Evolutionary conservation across 1,140 invertebrate species (phyloP), one percentile per base, ranked within the genome.

Genomic region (Carposina sasakii): DNA sequence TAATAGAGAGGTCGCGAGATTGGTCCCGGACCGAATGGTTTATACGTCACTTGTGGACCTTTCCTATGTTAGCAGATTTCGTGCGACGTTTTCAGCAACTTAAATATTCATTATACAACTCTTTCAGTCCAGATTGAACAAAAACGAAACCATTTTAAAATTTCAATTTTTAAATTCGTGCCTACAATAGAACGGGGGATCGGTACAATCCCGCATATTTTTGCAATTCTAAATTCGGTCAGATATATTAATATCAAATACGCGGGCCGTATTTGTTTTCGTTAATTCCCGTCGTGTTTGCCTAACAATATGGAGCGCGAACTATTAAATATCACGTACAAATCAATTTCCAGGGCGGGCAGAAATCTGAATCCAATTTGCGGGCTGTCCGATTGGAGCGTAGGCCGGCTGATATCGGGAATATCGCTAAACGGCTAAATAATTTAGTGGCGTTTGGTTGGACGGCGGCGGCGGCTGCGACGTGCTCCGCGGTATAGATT

Each of bases 291-390:
- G n/a, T n/a, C n/a, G 41, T 63, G 55, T 63, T 64, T 63, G 60
- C 47, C 47, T 45, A 67, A 65, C 56, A 69, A 69, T 57, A 54
- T 56, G 46, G 53, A 63, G 50, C 54, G 49, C 39, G 22, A 49
- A 63, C 58, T 83, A 74, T 68, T 74, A 75, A 79, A 81, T 78
- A 83, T 78, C 70, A 78, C 58, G 71, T 78, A 71, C 74, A 75
- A 84, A 81, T 84, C 79, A 81, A 84, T 84, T 84, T 77, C 71
- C 63, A 71, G 57, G 71, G 63, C 56, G 52, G 68, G 65, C 68
- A 71, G 77, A 81, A 79, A 79, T 81, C 76, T 81, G 77, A 83
- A 83, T 83, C 76, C 79, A 83, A 83, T 83, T 83, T 83, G 76
- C 70, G 65, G 72, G 70, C 76, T 83, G 79, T 81, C 79, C 72